Evolutionary conservation across 1,140 invertebrate genomes (phyloP), one percentile per base, ranked within the genome.

Genomic region (Forficula auricularia): DNA sequence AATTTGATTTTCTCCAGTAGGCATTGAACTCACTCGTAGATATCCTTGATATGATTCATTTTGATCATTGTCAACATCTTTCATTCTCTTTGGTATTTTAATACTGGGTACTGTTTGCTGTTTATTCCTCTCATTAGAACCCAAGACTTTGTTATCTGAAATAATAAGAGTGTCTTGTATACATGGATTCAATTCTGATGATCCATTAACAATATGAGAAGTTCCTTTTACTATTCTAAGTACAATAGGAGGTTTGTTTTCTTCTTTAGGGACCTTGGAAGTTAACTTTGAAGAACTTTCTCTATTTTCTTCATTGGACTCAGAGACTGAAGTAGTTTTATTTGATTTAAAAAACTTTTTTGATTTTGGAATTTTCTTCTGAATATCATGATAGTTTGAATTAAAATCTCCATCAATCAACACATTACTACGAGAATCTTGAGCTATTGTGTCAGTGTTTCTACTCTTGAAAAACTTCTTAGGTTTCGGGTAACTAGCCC

Each of bases 381-480:
- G n/a, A n/a, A n/a, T n/a, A n/a, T n/a, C n/a, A n/a, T n/a, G n/a
- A 10, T 2, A 38, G 16, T 38, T 18, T 10, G 19, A 14, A 38
- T 18, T 15, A 15, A 12, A 14, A 15, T 38, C n/a, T 38, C 36
- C 36, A 18, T 38, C 36, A 18, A 12, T 18, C 22, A 27, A 10
- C 22, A 27, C 22, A 27, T 27, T 27, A 6, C 4, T 27, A 6
- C 22, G 22, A 27, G 22, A 10, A 40, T 46, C 40, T 15, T 49
- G 57, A n/a, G 49, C 30, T 4, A 47, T 55, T 12, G 68, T 58
- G 36, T 73, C 74, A 2, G 68, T 63, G 60, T 81, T 82, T 20
- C 85, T 68, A 53, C 82, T 87, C 57, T 90, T 90, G 57, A 89
- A 88, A 62, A 89, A 89, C 55, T 90, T 90, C 52, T 85, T 85